These are phyloP conservation scores for Candidula unifasciata DNA, from an alignment of 2,888 invertebrate genomes.

Conservation along the genomic window DNA sequence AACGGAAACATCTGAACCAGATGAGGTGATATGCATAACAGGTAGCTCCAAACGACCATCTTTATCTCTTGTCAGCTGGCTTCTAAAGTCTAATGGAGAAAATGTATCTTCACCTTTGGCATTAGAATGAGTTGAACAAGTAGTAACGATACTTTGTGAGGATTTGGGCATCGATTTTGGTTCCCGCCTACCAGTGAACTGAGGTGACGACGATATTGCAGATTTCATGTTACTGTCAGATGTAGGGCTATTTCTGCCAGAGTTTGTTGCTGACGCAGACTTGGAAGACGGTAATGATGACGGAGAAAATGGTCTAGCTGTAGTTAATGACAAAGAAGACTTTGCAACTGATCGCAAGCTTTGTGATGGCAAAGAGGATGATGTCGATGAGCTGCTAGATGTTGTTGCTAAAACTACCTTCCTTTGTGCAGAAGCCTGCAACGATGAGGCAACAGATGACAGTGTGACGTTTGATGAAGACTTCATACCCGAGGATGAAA, in stretches of 20 bases:
- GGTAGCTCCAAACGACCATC: conserved; percentile 50
- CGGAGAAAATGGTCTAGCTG: conserved; percentile 48
- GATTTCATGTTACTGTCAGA: conserved; percentile 5
- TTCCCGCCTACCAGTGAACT: conserved; percentile 33
- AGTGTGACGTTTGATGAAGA: conserved; percentile 33
- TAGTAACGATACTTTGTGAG: conserved; percentile 6
- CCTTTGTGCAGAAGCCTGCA: conserved; percentile 49
- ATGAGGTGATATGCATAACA: conserved; percentile 46
- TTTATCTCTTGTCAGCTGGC: conserved; percentile 36
- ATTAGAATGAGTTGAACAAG: background rate
- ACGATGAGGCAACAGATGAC: conserved; percentile 40
- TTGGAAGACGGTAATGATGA: conserved; percentile 41
- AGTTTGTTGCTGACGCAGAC: conserved; percentile 28
- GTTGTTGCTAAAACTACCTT: conserved; percentile 17
- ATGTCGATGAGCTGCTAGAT: background rate
- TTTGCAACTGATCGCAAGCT: conserved; percentile 9
- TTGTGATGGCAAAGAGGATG: conserved; percentile 7
- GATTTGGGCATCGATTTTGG: conserved; percentile 29
- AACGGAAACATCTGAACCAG: conserved; percentile 35
- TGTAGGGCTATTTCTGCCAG: conserved; percentile 40
- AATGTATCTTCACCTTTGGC: background rate
- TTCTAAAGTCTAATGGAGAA: conserved; percentile 22
- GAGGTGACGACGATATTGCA: background rate
- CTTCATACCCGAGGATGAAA: conserved; percentile 2
- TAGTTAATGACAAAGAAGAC: conserved; percentile 43